Base-by-base conservation (phyloP, 2,113 vertebrate species). In the Ifrita kowaldi region DNA sequence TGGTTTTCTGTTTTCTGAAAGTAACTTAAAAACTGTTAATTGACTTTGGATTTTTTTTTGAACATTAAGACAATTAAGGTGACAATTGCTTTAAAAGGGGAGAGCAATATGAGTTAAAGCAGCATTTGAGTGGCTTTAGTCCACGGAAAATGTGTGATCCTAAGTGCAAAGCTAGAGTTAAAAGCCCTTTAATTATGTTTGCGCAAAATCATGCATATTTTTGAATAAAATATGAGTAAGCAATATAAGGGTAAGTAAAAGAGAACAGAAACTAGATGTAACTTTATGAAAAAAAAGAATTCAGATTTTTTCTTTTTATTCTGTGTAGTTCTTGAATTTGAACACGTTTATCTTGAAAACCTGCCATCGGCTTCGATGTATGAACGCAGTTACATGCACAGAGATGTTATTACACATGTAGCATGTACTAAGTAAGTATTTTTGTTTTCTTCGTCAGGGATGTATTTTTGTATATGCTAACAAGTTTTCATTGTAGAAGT, bases 341-440 rank as follows among this genome's bases (percentile, higher is more conserved):
- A 99, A 89, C 98, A 97, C 1, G 98, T 99, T 11, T 99, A 99
- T 77, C 98, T 99, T 97, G 98, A 99, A 93, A 99, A 99, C 87
- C 98, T 99, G 0, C 99, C 99, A 0, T 99, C 99, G 47, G 99
- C 99, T 74, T 98, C 98, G 0, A 99, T 99, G 99, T 99, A 99
- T 73, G 99, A 99, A 47, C 98, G 98, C 76, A 99, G 99, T 95
- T 99, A 99, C 97, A 99, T 99, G 99, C 99, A 99, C 95, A 98
- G 99, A 97, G 99, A 99, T 93, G 98, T 99, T 30, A 99, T 99
- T 62, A 99, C 99, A 13, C 98, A 99, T 27, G 98, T 99, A n/a
- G 98, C 98, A 7, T 99, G 99, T 53, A 98, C 99, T 16, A 99
- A 99, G 99, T 99, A 98, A 98, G 99, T 98, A 8, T 56, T 27